Evolutionary conservation across 2,797 vertebrate genomes (phyloP).

Genomic region (Euthynnus affinis): DNA sequence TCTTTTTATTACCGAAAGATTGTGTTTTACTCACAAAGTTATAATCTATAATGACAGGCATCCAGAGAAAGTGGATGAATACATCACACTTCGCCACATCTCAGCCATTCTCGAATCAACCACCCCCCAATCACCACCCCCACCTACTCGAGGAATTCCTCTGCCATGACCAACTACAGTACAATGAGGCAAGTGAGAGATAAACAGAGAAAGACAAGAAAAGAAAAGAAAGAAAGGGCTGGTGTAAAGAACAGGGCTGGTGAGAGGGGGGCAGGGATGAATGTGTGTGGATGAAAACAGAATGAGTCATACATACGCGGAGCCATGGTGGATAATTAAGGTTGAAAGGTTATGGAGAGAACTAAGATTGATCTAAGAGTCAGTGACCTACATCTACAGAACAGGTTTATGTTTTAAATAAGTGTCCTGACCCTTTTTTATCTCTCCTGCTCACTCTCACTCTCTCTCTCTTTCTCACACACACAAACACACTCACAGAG

Average conservation of each 20-base stretch:
- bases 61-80: conserved; percentile 39
- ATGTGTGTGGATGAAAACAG: conserved; percentile 28
- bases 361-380: conserved; percentile 20
- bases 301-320: conserved; percentile 24
- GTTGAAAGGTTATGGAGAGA: conserved; percentile 22
- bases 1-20: conserved; percentile 3
- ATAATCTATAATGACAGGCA: conserved; percentile 38
- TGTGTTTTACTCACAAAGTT: conserved; percentile 1
- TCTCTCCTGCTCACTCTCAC: not conserved
- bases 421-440: conserved; percentile 7
- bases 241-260: conserved; percentile 27
- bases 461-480: not conserved
- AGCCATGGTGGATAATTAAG: not conserved
- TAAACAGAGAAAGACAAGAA: conserved; percentile 63
- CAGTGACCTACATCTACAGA: conserved; percentile 35
- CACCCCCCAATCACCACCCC: conserved; percentile 10
- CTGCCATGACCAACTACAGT: conserved; percentile 71
- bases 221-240: conserved; percentile 43
- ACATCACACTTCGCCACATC: conserved; percentile 36
- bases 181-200: conserved; percentile 65
- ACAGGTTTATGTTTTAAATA: conserved; percentile 47
- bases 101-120: conserved; percentile 21
- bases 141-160: conserved; percentile 71
- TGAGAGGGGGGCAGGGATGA: not conserved
- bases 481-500: conserved; percentile 4